Percentiles rank a stretch among this genome's conserved stretches.
Evolutionary conservation across 2,113 vertebrate genomes (phyloP).

Genomic region (Corythornis cristatus): DNA sequence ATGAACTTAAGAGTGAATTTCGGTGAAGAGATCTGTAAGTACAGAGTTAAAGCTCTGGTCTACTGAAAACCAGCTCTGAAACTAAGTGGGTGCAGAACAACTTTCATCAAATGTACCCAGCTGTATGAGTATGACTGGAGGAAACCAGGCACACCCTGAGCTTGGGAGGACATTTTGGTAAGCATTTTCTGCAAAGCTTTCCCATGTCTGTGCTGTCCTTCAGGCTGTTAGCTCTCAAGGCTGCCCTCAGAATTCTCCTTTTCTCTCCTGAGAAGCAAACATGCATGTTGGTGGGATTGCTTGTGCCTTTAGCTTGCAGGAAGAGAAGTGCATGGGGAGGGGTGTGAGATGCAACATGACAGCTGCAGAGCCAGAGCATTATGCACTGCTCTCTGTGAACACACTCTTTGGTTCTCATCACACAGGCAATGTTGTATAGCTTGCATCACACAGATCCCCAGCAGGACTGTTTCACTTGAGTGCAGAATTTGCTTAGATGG

Average conservation of each 20-base stretch:
- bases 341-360: rapidly evolving
- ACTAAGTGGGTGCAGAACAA: neutral
- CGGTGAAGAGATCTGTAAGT: rapidly evolving
- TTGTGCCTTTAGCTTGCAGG: neutral
- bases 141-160: neutral
- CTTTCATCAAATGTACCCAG: neutral
- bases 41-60: neutral
- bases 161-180: too few relatives aligned
- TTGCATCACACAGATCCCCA: neutral
- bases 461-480: neutral
- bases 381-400: neutral
- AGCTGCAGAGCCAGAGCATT: neutral
- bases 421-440: neutral
- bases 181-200: neutral
- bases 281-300: rapidly evolving
- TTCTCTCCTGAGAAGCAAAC: neutral
- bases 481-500: neutral
- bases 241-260: neutral
- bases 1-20: neutral
- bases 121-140: neutral
- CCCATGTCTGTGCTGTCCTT: neutral
- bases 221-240: neutral
- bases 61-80: neutral
- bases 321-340: neutral
- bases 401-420: neutral